Base-by-base conservation (phyloP, 2,113 vertebrate species). In the Epinephelus fuscoguttatus region DNA sequence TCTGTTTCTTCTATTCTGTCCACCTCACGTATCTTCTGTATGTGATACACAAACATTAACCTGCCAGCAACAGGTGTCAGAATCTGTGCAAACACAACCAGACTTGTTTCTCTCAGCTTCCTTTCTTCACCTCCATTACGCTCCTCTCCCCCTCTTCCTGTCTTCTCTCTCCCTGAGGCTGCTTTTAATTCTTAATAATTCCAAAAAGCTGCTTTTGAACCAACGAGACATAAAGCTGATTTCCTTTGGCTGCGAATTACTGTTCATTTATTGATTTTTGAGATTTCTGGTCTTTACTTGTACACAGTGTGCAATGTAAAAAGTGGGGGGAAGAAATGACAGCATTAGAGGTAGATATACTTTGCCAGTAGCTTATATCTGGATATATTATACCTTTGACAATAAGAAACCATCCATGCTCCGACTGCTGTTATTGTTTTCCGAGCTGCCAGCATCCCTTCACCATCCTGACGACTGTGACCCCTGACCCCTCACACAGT, bases 121-220 rank as follows among this genome's bases (percentile, higher is more conserved):
- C 6, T 61, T 25, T 27, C 47, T 77, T 74, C n/a, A 50, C 9
- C 47, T 12, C 37, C 40, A 23, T 37, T 14, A 30, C 2, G 1
- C 25, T 2, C 19, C 4, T 3, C 37, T 18, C 15, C 4, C 27
- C 33, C 57, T 3, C 17, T 19, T 10, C 2, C 27, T 49, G 25
- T 21, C 11, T 18, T 30, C 33, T 55, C 21, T 0, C 17, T 25
- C 3, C 75, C 47, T 13, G 0, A 49, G 77, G 69, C 33, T 60
- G n/a, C 42, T 80, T 70, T 88, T 14, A 79, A 73, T 76, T 81
- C 42, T 73, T 82, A 60, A 69, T 49, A 66, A 66, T 18, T 74
- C 69, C 37, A 74, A 84, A 66, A 45, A 67, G 63, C 11, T 42
- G 50, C 70, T 69, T 89, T 70, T 57, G 18, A 78, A 63, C 53